Conservation (phyloP, 2,888 invertebrate species). For the Melinopterus prodromus region DNA sequence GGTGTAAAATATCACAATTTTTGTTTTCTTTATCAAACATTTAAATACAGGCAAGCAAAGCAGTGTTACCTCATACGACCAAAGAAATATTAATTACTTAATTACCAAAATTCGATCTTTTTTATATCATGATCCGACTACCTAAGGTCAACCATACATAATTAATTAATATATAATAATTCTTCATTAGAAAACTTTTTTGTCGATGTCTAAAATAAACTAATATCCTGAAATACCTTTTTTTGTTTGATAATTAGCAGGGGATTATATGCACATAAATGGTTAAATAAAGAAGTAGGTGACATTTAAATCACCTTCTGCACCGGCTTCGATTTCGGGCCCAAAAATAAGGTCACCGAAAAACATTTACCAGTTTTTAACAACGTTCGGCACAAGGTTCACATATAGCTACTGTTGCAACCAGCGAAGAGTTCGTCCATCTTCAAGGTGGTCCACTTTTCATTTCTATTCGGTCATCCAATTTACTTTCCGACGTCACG, state of each 20-base stretch:
- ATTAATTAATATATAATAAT: no score
- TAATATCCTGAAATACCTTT: background rate
- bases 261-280: background rate
- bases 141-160: no score
- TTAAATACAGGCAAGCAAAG: no score
- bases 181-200: no score
- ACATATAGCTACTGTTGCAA: background rate
- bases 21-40: no score
- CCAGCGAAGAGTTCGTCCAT: background rate
- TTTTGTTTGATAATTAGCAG: background rate
- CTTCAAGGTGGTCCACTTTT: background rate
- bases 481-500: background rate
- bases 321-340: background rate
- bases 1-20: no score
- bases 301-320: background rate
- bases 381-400: no score
- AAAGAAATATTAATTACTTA: no score
- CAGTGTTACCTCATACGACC: no score
- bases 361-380: background rate
- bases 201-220: background rate
- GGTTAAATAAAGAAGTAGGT: background rate
- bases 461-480: background rate
- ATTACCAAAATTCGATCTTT: no score
- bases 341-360: background rate
- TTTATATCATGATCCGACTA: no score